Evolutionary conservation across 2,113 vertebrate species (phyloP).

Genomic region (Calidris pugnax): DNA sequence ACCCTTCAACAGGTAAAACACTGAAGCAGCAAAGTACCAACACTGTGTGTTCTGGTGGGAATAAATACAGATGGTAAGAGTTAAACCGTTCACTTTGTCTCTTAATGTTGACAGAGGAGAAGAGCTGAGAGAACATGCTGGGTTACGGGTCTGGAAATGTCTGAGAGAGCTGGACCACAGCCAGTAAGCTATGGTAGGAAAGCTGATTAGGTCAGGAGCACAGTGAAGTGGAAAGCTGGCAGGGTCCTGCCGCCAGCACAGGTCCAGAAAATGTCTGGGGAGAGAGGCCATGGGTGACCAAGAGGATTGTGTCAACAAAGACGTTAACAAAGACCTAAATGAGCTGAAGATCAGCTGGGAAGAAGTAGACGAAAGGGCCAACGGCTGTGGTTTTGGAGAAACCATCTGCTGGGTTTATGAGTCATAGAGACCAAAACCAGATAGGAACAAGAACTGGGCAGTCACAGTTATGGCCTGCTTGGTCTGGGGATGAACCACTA

Average conservation of each 20-base stretch:
- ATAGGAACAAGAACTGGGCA: neutral
- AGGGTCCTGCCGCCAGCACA: neutral
- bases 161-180: neutral
- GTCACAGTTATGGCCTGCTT: neutral
- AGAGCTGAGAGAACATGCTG: neutral
- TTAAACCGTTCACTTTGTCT: neutral
- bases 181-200: neutral
- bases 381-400: neutral
- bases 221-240: neutral
- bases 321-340: neutral
- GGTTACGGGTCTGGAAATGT: neutral
- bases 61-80: neutral
- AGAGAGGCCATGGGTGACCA: neutral
- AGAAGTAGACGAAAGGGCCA: neutral
- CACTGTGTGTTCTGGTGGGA: neutral
- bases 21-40: neutral
- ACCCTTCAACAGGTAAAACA: neutral
- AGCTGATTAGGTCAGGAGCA: neutral
- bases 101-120: neutral
- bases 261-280: conserved; percentile 3
- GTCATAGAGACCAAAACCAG: neutral
- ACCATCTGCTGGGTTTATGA: conserved; percentile 15
- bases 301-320: conserved; percentile 23
- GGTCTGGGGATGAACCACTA: neutral
- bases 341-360: neutral